Conservation (phyloP, 2,113 vertebrate genomes). For the Coracopsis vasa region DNA sequence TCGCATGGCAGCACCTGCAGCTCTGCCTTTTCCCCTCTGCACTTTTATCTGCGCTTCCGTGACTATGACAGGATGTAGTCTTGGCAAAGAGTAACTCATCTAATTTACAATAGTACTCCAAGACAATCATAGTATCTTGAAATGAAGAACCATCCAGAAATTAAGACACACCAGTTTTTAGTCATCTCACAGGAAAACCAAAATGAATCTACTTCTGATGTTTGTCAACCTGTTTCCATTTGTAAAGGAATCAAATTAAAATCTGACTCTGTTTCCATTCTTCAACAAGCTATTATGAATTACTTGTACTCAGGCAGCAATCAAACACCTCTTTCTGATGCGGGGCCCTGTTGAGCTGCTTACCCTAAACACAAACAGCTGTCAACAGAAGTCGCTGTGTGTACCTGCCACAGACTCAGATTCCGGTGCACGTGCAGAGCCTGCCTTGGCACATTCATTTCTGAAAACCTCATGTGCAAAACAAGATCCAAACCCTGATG, state of each 20-base stretch:
- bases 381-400: background rate
- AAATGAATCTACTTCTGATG: background rate
- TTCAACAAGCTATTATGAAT: background rate
- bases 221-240: background rate
- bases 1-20: background rate
- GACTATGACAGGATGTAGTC: background rate
- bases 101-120: background rate
- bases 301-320: background rate
- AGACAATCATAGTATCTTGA: background rate
- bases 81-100: background rate
- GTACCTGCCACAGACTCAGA: no score
- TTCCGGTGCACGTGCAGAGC: background rate
- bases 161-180: background rate
- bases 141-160: background rate
- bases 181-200: background rate
- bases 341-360: background rate
- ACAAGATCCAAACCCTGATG: background rate
- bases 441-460: background rate
- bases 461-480: background rate
- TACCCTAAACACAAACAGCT: background rate
- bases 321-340: background rate
- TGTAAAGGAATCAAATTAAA: background rate
- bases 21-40: background rate
- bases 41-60: background rate
- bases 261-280: background rate